phyloP scores from a whole-genome alignment of 2,888 invertebrate species.

The Lasius platythorax region DNA sequence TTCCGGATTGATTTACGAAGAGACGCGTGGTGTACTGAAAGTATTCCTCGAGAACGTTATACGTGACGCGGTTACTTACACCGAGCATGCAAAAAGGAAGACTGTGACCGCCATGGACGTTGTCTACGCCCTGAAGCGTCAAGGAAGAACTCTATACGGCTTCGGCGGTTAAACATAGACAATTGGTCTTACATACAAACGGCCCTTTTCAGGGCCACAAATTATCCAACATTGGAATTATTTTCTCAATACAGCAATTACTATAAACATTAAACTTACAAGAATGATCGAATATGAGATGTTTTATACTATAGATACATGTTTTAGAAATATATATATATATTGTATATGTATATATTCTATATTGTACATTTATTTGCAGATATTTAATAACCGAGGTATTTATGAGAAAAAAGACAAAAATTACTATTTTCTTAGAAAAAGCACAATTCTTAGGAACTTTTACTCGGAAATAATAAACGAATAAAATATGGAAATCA shows the following conservation, averaged over 20 bases:
- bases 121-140: slow-evolving; percentile 93
- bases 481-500: neutral
- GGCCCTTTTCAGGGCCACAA: slow-evolving; percentile 74
- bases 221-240: neutral
- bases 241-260: neutral
- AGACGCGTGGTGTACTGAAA: slow-evolving; percentile 87
- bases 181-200: slow-evolving; percentile 41
- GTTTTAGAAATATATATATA: neutral
- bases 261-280: neutral
- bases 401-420: neutral
- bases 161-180: slow-evolving; percentile 89
- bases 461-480: neutral
- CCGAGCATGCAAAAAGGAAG: slow-evolving; percentile 95
- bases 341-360: neutral
- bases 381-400: neutral
- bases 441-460: too few species aligned
- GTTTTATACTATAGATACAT: neutral
- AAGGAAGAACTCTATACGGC: slow-evolving; percentile 93
- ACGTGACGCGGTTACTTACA: slow-evolving; percentile 93
- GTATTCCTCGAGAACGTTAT: slow-evolving; percentile 94
- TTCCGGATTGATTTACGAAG: slow-evolving; percentile 91
- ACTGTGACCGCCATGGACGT: slow-evolving; percentile 96
- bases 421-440: too few species aligned
- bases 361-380: neutral
- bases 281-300: neutral